Evolutionary conservation across 2,888 invertebrate genomes (phyloP).

Genomic region (Orthonychiurus folsomi): DNA sequence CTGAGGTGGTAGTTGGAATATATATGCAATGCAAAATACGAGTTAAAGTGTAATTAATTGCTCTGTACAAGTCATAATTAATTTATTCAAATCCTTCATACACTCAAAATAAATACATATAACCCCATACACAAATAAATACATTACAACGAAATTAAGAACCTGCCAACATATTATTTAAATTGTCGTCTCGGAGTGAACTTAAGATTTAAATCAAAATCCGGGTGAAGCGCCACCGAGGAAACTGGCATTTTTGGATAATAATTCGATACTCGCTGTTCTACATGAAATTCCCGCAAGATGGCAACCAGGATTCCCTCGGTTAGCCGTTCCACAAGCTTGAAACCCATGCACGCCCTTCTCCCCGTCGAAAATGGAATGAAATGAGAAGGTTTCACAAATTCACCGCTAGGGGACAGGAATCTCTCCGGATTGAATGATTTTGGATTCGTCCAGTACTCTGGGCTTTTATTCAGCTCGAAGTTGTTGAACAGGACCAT

Average conservation of each 20-base stretch:
- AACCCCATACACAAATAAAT: too few species aligned
- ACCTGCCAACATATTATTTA: too few species aligned
- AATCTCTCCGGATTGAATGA: slow-evolving; percentile 69
- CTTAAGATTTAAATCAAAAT: slow-evolving; percentile 28
- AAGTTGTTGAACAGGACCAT: slow-evolving; percentile 77
- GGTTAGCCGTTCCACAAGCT: slow-evolving; percentile 64
- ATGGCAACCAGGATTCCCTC: slow-evolving; percentile 33
- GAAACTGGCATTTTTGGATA: slow-evolving; percentile 30
- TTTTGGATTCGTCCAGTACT: slow-evolving; percentile 64
- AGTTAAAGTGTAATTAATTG: too few species aligned
- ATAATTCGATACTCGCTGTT: slow-evolving; percentile 13
- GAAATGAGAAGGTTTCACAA: slow-evolving; percentile 62
- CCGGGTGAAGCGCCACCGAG: slow-evolving; percentile 37
- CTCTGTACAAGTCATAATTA: too few species aligned
- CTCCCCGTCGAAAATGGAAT: slow-evolving; percentile 76
- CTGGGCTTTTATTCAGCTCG: slow-evolving; percentile 61
- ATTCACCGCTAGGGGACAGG: slow-evolving; percentile 48
- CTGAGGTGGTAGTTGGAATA: too few species aligned
- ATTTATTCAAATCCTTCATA: too few species aligned
- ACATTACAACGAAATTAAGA: too few species aligned
- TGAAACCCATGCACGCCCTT: slow-evolving; percentile 79
- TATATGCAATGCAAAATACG: too few species aligned
- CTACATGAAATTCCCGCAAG: slow-evolving; percentile 30
- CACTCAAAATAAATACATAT: too few species aligned
- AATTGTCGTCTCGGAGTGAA: slow-evolving; percentile 32